Evolutionary conservation across 2,797 vertebrate genomes (phyloP).

Genomic region (Chelon labrosus): DNA sequence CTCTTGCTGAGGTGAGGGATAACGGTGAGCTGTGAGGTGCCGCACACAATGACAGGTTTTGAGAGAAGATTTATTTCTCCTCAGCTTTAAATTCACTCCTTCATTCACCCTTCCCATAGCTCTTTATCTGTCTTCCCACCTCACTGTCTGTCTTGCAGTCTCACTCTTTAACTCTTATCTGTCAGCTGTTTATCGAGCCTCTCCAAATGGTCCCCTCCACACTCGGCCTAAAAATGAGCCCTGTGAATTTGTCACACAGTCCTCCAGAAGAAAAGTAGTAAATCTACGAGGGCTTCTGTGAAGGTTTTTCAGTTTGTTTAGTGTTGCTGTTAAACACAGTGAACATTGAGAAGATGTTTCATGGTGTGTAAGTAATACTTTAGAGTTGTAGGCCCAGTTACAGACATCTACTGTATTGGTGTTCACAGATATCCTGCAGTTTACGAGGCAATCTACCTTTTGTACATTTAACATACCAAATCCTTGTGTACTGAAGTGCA

Average conservation of each 20-base stretch:
- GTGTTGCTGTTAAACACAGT: neutral
- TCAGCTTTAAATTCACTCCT: slow-evolving; percentile 14
- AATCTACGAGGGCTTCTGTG: slow-evolving; percentile 3
- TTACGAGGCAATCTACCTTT: slow-evolving; percentile 37
- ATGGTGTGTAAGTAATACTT: slow-evolving; percentile 12
- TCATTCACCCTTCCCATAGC: slow-evolving; percentile 11
- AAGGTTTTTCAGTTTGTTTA: neutral
- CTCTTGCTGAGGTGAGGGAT: slow-evolving; percentile 12
- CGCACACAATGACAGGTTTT: slow-evolving; percentile 41
- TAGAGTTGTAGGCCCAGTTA: slow-evolving; percentile 18
- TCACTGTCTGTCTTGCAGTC: slow-evolving; percentile 24
- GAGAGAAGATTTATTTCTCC: slow-evolving; percentile 22
- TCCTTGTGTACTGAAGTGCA: slow-evolving; percentile 35
- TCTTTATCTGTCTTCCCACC: slow-evolving; percentile 38
- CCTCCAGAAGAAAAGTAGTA: slow-evolving; percentile 1
- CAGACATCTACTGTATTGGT: slow-evolving; percentile 28
- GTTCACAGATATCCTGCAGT: slow-evolving; percentile 38
- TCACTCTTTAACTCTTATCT: slow-evolving; percentile 47
- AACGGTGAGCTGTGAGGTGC: slow-evolving; percentile 20
- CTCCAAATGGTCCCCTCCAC: slow-evolving; percentile 52
- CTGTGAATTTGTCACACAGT: neutral
- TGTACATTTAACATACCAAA: slow-evolving; percentile 54
- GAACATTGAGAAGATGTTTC: slow-evolving; percentile 7
- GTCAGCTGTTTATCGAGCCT: slow-evolving; percentile 49
- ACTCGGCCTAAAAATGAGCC: slow-evolving; percentile 26